Base-by-base conservation (phyloP, 2,888 invertebrate species). In the Orthosia cruda region DNA sequence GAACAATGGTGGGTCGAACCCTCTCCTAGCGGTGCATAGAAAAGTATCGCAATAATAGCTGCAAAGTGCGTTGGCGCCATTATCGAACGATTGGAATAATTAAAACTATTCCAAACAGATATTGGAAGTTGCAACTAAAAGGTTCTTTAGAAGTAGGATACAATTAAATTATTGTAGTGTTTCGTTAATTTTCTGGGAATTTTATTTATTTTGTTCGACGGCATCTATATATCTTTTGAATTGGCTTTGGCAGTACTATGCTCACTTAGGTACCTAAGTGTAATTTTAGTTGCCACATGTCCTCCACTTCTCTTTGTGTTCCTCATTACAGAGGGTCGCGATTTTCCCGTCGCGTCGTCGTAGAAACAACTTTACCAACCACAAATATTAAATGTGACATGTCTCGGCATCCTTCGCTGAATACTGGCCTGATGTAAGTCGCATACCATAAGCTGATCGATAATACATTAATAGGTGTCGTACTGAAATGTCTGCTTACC, bases 1-100 rank as follows among this genome's bases (percentile, higher is more conserved):
- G 81, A 87, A 85, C 85, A 84, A 85, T 79, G 59, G 77, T 50
- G 26, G 57, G 57, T 70, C 61, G 62, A 55, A 84, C 57, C 64
- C 57, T 23, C 66, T 83, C 58, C 66, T 40, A 58, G 52, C 50
- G 64, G 76, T 18, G 68, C 26, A 26, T 26, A 2, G 26, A 26
- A 26, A 26, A 26, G 26, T 26, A 3, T 26, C 26, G 26, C 26
- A 65, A 61, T 72, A 71, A 71, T 70, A 70, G 57, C 26, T 63
- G 52, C 7, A 7, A 69, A 78, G 69, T 77, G 74, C 73, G 70
- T 72, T 67, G 50, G 58, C 59, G 40, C 72, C 47, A 55, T 74
- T 85, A 74, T 76, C 32, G 54, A 74, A 74, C 45, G 63, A 75
- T 83, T 70, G 47, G 55, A 73, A 63, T 80, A 75, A 83, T 83